Conservation (phyloP, 2,113 vertebrate genomes). For the Octodon degus region DNA sequence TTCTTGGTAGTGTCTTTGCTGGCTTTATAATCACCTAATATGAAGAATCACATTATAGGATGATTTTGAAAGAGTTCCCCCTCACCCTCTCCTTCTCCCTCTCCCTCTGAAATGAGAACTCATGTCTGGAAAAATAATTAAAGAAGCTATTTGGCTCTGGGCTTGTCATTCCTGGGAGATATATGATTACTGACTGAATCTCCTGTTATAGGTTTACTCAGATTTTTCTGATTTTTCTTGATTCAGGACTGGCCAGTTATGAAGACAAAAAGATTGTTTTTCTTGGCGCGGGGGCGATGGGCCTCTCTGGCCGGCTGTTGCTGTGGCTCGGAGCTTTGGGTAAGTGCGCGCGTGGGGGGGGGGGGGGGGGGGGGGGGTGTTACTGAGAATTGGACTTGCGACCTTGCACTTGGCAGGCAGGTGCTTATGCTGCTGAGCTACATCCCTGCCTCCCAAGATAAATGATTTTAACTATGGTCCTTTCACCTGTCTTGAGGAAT, state of each 20-base stretch:
- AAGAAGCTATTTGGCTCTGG: background rate
- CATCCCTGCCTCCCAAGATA: background rate
- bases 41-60: background rate
- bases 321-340: background rate
- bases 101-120: background rate
- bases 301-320: background rate
- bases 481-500: background rate
- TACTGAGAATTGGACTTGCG: too few relatives aligned
- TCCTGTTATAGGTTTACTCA: background rate
- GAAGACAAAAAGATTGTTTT: too few relatives aligned
- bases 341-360: too few relatives aligned
- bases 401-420: too few relatives aligned
- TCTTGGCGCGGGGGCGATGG: background rate
- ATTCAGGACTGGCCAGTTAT: background rate
- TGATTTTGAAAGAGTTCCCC: background rate
- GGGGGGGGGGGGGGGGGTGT: too few relatives aligned
- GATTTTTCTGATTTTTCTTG: slow-evolving; percentile 8
- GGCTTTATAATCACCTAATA: slow-evolving; percentile 20
- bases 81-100: background rate
- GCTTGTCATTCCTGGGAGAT: background rate
- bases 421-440: too few relatives aligned
- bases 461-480: background rate
- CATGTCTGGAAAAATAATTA: background rate
- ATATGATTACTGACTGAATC: background rate
- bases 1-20: background rate